These are phyloP conservation scores for Ophonus ardosiacus DNA, from an alignment of 2,888 invertebrate genomes.

Conservation along the genomic window DNA sequence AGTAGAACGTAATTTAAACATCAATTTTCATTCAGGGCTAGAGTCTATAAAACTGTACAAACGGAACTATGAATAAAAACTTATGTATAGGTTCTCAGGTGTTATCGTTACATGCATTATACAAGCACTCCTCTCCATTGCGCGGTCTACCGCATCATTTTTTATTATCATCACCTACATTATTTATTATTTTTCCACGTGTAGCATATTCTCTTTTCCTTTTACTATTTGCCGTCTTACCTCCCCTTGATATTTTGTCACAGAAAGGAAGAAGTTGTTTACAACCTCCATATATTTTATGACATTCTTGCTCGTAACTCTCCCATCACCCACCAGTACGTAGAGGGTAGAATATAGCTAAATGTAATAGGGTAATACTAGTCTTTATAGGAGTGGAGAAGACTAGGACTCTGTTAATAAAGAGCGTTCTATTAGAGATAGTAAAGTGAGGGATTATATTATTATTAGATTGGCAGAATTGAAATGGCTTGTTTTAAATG, in stretches of 20 bases:
- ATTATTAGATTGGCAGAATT: neutral
- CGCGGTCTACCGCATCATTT: neutral
- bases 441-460: neutral
- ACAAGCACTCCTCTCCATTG: too few relatives aligned
- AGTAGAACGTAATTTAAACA: too few relatives aligned
- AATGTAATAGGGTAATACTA: neutral
- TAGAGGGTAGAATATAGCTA: neutral
- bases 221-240: neutral
- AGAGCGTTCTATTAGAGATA: neutral
- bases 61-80: too few relatives aligned
- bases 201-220: neutral
- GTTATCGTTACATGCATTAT: too few relatives aligned
- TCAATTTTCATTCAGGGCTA: too few relatives aligned
- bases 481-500: too few relatives aligned
- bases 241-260: neutral
- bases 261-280: slow-evolving; percentile 5
- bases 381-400: neutral
- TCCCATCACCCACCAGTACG: neutral
- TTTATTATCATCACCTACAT: neutral
- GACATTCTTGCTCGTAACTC: slow-evolving; percentile 30
- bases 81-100: too few relatives aligned
- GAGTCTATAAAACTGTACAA: too few relatives aligned
- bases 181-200: neutral
- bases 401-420: neutral
- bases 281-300: slow-evolving; percentile 12